Evolutionary conservation across 2,888 invertebrate genomes (phyloP), one percentile per base, ranked within the genome.

Genomic region (Calameuta idolon): DNA sequence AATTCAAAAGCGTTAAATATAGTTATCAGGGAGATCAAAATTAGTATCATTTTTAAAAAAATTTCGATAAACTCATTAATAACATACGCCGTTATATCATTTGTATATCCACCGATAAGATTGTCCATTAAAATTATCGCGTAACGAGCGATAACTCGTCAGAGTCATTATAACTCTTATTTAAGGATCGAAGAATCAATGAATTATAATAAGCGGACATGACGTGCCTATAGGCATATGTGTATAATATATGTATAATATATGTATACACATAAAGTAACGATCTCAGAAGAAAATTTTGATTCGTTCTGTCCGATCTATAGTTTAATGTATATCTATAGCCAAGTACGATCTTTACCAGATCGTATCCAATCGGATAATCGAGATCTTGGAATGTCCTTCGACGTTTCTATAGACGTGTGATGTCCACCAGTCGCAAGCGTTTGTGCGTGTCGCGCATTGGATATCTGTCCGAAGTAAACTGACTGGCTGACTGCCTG

Each of bases 401-500:
- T 55, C 9, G 55, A 23, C 55, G 1, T 55, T 55, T 9, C 23
- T 23, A 55, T 23, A 23, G 55, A 55, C 55, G 23, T 3, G 9
- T 9, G 55, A 55, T 23, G 55, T 9, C 55, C 23, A 23, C 55
- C 55, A 55, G 55, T 55, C 23, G 23, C 55, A 55, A 9, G 55
- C 55, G 23, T 74, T 68, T 30, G n/a, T 76, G 69, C 77, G 55
- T 73, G 40, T 77, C 73, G 73, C 55, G 55, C 55, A 55, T 55
- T 55, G 55, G 55, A 55, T 55, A 23, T 23, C 55, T 55, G 15
- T 55, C 55, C 55, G 9, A 74, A 73, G 74, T 74, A 23, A 77
- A 74, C 69, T 74, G 74, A 69, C 68, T 74, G 73, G 69, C 77
- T 74, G 77, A 74, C 77, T 77, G 74, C 55, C 23, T 23, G 23